phyloP scores from a whole-genome alignment of 2,113 vertebrate genomes.

The Tretioscincus oriximinensis region DNA sequence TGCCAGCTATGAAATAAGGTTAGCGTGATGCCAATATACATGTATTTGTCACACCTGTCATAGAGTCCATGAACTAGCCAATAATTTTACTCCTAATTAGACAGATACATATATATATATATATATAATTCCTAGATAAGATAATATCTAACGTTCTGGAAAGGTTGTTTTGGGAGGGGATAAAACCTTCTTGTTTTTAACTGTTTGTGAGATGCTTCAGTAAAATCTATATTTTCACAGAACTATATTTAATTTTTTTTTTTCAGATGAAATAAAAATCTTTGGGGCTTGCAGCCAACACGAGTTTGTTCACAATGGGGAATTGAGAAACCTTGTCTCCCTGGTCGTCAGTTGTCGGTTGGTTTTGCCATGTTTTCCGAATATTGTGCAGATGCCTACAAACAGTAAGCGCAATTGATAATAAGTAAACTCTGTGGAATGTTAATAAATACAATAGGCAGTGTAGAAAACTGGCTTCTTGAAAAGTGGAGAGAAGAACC shows the following conservation, averaged over 20 bases:
- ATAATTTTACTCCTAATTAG: conserved; percentile 81
- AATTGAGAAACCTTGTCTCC: too few relatives aligned
- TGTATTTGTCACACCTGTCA: conserved; percentile 85
- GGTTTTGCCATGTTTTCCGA: too few relatives aligned
- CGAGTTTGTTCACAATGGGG: background rate
- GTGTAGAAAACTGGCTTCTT: too few relatives aligned
- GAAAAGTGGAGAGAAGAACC: too few relatives aligned
- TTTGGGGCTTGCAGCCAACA: background rate
- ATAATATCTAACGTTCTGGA: conserved; percentile 62
- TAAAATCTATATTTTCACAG: background rate
- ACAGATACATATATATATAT: conserved; percentile 67
- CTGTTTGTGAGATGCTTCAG: conserved; percentile 41
- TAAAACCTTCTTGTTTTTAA: conserved; percentile 57
- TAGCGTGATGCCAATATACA: conserved; percentile 75
- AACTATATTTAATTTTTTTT: background rate
- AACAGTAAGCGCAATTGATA: too few relatives aligned
- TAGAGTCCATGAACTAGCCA: conserved; percentile 76
- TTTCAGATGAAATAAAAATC: background rate
- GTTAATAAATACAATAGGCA: too few relatives aligned
- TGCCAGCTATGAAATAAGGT: conserved; percentile 81
- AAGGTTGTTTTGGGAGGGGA: conserved; percentile 68
- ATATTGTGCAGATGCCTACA: too few relatives aligned
- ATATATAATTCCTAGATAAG: conserved; percentile 61
- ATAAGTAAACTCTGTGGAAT: too few relatives aligned
- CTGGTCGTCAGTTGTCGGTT: too few relatives aligned